Percentiles rank a stretch among this genome's conserved stretches.
These are phyloP conservation scores for Sanderia malayensis DNA, from an alignment of 30 jellyfish, hydroid and myxozoan genomes.

Conservation along the genomic window DNA sequence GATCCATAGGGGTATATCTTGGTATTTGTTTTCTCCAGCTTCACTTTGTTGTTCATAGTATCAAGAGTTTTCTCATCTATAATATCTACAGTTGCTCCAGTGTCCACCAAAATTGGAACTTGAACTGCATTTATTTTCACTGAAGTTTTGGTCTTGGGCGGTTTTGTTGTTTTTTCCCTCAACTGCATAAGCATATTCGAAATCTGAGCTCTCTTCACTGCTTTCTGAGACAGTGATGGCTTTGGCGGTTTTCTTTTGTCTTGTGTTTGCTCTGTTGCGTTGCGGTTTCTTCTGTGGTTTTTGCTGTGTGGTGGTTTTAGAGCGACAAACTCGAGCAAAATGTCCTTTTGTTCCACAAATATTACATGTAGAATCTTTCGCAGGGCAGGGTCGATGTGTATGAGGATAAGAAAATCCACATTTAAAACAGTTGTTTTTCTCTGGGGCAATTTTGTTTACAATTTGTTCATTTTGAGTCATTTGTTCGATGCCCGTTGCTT, in stretches of 20 bases:
- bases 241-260: neutral
- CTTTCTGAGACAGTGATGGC: neutral
- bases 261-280: neutral
- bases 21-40: constrained; percentile 34
- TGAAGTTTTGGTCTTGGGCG: constrained; percentile 12
- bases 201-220: constrained; percentile 2
- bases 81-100: constrained; percentile 45
- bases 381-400: neutral
- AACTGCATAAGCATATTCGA: constrained; percentile 41
- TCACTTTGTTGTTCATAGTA: constrained; percentile 17
- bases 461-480: neutral
- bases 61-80: constrained; percentile 18
- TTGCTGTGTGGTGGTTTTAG: neutral
- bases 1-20: constrained; percentile 51
- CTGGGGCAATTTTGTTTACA: neutral
- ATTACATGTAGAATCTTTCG: neutral
- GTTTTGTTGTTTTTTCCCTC: constrained; percentile 14
- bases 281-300: neutral
- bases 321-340: neutral
- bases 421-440: neutral
- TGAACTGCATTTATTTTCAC: constrained; percentile 22
- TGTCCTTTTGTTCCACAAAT: neutral
- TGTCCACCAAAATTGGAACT: constrained; percentile 6
- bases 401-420: neutral
- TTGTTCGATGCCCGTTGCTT: constrained; percentile 55